phyloP scores from a whole-genome alignment of 2,888 invertebrate genomes.

The Stenchaetothrips biformis region DNA sequence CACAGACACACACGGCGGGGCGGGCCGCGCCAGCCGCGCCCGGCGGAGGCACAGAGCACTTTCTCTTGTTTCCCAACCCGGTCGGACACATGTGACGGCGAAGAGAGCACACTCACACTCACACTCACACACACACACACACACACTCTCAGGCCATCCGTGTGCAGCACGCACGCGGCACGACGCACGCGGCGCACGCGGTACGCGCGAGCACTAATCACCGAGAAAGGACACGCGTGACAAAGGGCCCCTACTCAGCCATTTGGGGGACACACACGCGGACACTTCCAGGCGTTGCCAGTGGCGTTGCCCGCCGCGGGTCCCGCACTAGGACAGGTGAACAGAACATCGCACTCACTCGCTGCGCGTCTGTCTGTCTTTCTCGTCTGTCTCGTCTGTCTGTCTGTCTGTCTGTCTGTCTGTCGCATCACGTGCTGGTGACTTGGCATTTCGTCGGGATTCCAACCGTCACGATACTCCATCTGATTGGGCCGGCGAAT shows the following conservation, averaged over 20 bases:
- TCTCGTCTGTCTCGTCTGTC: too few relatives aligned
- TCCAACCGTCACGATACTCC: too few relatives aligned
- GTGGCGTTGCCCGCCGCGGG: neutral
- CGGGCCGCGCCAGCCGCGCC: neutral
- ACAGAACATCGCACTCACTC: neutral
- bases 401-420: too few relatives aligned
- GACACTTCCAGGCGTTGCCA: neutral
- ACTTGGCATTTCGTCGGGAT: too few relatives aligned
- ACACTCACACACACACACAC: neutral
- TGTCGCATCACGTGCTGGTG: too few relatives aligned
- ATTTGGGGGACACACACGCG: neutral
- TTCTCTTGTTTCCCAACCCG: conserved; percentile 23
- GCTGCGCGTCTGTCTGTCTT: too few relatives aligned
- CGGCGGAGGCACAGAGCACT: neutral
- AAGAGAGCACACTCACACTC: neutral
- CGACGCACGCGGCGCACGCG: neutral
- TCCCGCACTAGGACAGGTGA: conserved; percentile 11
- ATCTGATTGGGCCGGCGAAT: too few relatives aligned
- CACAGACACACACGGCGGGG: neutral
- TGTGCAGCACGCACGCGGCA: neutral
- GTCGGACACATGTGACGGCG: conserved; percentile 24
- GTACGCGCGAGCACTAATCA: neutral
- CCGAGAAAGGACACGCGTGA: neutral
- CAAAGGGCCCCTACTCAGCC: neutral
- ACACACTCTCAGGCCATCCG: neutral